These are phyloP conservation scores for Muntiacus reevesi DNA, from an alignment of 2,113 vertebrate species.

Conservation along the genomic window DNA sequence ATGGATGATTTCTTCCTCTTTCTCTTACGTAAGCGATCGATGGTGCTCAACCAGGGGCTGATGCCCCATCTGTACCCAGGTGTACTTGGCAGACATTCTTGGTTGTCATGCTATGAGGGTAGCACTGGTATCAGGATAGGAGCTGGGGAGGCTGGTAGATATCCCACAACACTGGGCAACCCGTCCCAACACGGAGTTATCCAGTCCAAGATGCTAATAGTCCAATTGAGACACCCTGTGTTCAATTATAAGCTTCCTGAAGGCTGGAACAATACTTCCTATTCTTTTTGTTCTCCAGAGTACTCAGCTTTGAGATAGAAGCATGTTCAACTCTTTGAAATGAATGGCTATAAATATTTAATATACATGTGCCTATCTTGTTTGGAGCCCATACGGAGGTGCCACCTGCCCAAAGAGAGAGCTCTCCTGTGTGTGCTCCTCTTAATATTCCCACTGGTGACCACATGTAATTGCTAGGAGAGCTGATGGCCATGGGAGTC, in stretches of 20 bases:
- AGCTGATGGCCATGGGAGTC: rapidly evolving
- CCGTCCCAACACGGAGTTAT: background rate
- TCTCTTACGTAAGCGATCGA: background rate
- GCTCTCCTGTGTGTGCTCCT: rapidly evolving
- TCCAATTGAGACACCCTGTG: background rate
- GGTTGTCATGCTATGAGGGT: background rate
- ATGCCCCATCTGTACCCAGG: background rate
- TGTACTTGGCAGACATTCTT: background rate
- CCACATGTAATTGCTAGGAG: rapidly evolving
- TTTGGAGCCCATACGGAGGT: background rate
- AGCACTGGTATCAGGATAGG: background rate
- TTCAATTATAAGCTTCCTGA: background rate
- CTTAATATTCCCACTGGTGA: no score
- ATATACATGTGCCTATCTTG: background rate
- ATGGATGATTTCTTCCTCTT: background rate
- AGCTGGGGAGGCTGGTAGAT: background rate
- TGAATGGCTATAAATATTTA: background rate
- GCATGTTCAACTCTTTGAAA: background rate
- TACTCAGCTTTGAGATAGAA: background rate
- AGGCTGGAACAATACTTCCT: background rate
- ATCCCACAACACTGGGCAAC: background rate
- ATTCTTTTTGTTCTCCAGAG: background rate
- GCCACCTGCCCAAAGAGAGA: background rate
- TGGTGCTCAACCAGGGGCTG: background rate
- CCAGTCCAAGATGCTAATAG: background rate